A percentile compares a stretch with the other conserved stretches of the same genome.
phyloP scores from a whole-genome alignment of 1,140 invertebrate species.

The Anthonomus grandis region DNA sequence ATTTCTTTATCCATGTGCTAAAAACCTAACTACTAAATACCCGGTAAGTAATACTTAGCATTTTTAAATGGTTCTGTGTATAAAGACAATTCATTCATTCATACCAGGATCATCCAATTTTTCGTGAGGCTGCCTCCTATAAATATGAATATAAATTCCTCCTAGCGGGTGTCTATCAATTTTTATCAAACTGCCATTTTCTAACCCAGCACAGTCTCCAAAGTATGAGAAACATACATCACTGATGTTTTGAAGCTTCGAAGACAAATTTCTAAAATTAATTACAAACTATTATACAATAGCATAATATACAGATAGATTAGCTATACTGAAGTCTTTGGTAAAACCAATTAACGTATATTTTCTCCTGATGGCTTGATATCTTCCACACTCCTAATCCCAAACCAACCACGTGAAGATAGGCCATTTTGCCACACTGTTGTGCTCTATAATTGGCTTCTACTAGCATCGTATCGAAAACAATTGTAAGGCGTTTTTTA shows the following conservation, averaged over 20 bases:
- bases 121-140: slow-evolving; percentile 49
- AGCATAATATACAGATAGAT: neutral
- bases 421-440: slow-evolving; percentile 33
- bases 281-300: neutral
- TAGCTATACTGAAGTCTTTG: slow-evolving; percentile 43
- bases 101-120: slow-evolving; percentile 33
- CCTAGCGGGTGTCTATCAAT: slow-evolving; percentile 36
- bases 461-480: slow-evolving; percentile 40
- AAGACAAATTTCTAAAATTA: neutral
- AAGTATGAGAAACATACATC: slow-evolving; percentile 53
- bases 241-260: slow-evolving; percentile 34
- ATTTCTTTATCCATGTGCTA: no score
- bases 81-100: neutral
- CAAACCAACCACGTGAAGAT: slow-evolving; percentile 48
- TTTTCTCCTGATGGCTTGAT: slow-evolving; percentile 49
- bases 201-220: slow-evolving; percentile 30
- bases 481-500: slow-evolving; percentile 40
- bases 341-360: slow-evolving; percentile 51
- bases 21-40: no score
- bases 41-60: no score
- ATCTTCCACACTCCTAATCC: slow-evolving; percentile 55
- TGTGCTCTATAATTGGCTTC: slow-evolving; percentile 43
- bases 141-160: slow-evolving; percentile 51
- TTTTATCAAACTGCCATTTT: slow-evolving; percentile 26
- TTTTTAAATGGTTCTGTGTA: no score